Evolutionary conservation across 2,113 vertebrate genomes (phyloP).

Genomic region (Oncorhynchus kisutch): DNA sequence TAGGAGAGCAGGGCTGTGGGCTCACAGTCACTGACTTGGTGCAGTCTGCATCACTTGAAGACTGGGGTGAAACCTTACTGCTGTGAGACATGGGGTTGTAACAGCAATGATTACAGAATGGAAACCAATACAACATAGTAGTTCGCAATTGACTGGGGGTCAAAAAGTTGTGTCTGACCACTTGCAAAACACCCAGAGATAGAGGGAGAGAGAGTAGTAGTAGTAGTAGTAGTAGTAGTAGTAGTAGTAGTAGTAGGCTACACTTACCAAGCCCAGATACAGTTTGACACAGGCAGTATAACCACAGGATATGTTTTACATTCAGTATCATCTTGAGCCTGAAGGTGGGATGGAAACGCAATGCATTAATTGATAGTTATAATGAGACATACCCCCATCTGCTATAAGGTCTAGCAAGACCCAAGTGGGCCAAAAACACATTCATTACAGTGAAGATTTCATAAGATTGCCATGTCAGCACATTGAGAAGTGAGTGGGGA

Average conservation of each 20-base stretch:
- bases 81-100: background rate
- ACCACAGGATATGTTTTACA: slow-evolving; percentile 88
- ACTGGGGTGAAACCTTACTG: background rate
- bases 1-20: background rate
- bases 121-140: background rate
- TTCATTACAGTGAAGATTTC: no score
- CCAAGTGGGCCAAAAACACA: no score
- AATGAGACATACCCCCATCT: no score
- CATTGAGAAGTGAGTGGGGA: no score
- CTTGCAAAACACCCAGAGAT: background rate
- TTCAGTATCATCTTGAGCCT: slow-evolving; percentile 88
- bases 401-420: no score
- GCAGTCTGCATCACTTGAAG: background rate
- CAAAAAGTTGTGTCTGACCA: background rate
- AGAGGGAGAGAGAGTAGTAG: no score
- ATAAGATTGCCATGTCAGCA: no score
- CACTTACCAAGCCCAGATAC: slow-evolving; percentile 67
- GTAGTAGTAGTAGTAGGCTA: background rate
- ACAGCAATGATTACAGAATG: background rate
- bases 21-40: slow-evolving; percentile 7
- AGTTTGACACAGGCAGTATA: slow-evolving; percentile 78
- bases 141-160: no score
- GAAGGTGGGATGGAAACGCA: slow-evolving; percentile 46
- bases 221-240: no score
- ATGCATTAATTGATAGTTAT: slow-evolving; percentile 1